Percentiles rank a stretch among this genome's conserved stretches.
Conservation (phyloP, 2,113 vertebrate genomes). For the Asarcornis scutulata region DNA sequence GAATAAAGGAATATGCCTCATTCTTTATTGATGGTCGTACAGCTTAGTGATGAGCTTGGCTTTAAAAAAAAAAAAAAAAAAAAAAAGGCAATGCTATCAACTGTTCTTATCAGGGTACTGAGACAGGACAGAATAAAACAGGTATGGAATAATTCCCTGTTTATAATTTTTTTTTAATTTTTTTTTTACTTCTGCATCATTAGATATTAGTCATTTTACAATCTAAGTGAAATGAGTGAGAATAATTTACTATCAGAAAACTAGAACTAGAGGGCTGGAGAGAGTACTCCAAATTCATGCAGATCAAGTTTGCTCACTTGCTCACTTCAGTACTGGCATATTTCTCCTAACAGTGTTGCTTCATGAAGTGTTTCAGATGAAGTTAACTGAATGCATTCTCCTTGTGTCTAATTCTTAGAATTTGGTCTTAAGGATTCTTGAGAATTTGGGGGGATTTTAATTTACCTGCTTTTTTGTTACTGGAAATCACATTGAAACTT, state of each 20-base stretch:
- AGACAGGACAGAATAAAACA: not conserved
- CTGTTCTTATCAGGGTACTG: not conserved
- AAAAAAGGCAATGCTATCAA: not conserved
- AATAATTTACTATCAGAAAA: not conserved
- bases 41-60: not conserved
- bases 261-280: not conserved
- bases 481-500: not conserved
- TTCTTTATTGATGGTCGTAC: not conserved
- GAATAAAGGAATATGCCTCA: not conserved
- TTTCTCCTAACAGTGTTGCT: not conserved
- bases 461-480: not conserved
- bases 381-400: not conserved
- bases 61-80: too few relatives aligned
- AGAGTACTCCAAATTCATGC: not conserved
- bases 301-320: not conserved
- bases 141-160: not conserved
- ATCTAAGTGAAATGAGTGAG: not conserved
- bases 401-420: not conserved
- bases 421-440: not conserved
- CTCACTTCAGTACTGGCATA: not conserved
- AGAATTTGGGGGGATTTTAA: not conserved
- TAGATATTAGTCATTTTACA: not conserved
- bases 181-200: not conserved
- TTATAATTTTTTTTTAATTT: not conserved
- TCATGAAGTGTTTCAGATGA: not conserved